Base-by-base conservation (phyloP, 2,113 vertebrate species). In the Ptyas mucosa region DNA sequence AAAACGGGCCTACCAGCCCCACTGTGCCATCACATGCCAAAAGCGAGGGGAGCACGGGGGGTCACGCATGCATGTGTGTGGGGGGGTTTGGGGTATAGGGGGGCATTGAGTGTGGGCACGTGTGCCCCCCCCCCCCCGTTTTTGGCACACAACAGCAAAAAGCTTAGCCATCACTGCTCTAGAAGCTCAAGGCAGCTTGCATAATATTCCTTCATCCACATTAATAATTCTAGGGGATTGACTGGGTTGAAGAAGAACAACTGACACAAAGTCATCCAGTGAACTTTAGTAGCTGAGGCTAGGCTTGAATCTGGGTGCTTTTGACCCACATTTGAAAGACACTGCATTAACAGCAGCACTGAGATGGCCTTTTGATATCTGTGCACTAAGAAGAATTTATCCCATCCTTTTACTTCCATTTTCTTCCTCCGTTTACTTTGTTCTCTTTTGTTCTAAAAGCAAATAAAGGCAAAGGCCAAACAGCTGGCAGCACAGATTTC, bases 391-490 rank as follows among this genome's bases (percentile, higher is more conserved):
- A 8, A 94, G 61, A 3, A 86, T 94, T 94, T 91, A 91, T 90
- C 93, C 92, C 46, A 10, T 26, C 91, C 91, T 95, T 94, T 46
- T 20, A 51, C 69, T 43, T 11, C 93, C 3, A 69, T 90, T 61
- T 53, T 92, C 15, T 43, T 89, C 29, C 52, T 2, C 57, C 26
- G 55, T 64, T 93, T 93, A 12, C 85, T 93, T 94, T 8, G 20
- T 29, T 23, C 24, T 91, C 49, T 92, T 46, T 14, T 91, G 88
- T 54, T 92, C 75, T 75, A 54, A 64, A 91, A 39, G 75, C 8
- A 92, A 94, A 93, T 0, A 26, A 2, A 21, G 61, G 21, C 18
- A 90, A 94, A 92, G 26, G 85, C 95, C 69, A 92, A 58, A 94
- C 57, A 93, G 1, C 46, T 91, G 34, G 11, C 4, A 88, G 0